phyloP scores from a whole-genome alignment of 2,888 invertebrate species.

The Ectemnius lituratus region DNA sequence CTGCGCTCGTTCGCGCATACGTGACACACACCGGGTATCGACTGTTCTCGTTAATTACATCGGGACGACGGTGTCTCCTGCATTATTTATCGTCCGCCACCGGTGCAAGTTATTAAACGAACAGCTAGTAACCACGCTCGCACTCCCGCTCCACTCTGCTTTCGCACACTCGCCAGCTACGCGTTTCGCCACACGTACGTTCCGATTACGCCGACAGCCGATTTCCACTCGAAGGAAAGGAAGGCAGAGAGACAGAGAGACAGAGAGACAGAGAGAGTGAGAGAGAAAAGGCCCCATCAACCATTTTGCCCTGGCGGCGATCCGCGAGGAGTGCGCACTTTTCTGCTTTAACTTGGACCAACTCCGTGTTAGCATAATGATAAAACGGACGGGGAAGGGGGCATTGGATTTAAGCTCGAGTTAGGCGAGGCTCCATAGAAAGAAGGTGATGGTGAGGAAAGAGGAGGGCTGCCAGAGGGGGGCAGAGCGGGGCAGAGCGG shows the following conservation, averaged over 20 bases:
- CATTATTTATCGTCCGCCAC: constrained; percentile 62
- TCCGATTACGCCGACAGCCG: constrained; percentile 1
- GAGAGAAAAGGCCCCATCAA: too few relatives aligned
- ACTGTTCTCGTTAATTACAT: constrained; percentile 64
- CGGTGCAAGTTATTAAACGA: constrained; percentile 63
- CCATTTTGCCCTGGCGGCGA: too few relatives aligned
- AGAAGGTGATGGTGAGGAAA: not conserved
- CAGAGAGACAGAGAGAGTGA: too few relatives aligned
- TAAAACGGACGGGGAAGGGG: not conserved
- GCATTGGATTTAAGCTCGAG: not conserved
- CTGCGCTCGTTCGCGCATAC: constrained; percentile 61
- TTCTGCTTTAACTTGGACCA: too few relatives aligned
- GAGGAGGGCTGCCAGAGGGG: not conserved
- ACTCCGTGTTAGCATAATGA: not conserved
- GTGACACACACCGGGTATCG: constrained; percentile 60
- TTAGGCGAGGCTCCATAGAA: not conserved
- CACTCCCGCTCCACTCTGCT: constrained; percentile 21
- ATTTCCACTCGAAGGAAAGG: not conserved
- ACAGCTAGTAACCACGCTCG: constrained; percentile 45
- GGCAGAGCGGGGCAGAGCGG: not conserved
- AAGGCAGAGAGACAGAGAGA: not conserved
- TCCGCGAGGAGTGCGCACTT: too few relatives aligned
- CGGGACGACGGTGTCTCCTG: constrained; percentile 64
- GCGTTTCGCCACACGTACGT: constrained; percentile 17
- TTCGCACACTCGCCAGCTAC: constrained; percentile 36